Evolutionary conservation across 2,113 vertebrate genomes (phyloP).

Genomic region (Melozone crissalis): DNA sequence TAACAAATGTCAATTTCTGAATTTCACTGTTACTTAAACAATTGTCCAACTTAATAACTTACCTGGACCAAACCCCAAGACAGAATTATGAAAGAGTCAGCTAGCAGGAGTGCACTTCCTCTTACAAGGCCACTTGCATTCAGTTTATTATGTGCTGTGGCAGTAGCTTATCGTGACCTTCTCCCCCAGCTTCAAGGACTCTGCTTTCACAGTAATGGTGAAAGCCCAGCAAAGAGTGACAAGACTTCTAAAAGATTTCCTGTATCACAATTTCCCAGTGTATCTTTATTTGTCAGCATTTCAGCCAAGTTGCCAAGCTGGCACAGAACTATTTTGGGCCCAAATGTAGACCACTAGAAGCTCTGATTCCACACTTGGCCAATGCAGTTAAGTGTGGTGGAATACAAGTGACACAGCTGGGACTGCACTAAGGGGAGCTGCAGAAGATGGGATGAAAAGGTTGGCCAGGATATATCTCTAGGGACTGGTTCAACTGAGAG

Average conservation of each 20-base stretch:
- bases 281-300: not conserved
- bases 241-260: not conserved
- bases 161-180: not conserved
- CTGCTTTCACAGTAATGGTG: not conserved
- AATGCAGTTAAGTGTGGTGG: not conserved
- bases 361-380: not conserved
- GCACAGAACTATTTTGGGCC: not conserved
- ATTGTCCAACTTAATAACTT: not conserved
- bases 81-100: not conserved
- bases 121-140: not conserved
- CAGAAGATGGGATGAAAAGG: not conserved
- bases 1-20: not conserved
- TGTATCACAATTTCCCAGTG: not conserved
- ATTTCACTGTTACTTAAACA: not conserved
- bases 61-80: not conserved
- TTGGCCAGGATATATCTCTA: not conserved
- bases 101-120: not conserved
- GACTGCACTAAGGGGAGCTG: not conserved
- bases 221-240: not conserved
- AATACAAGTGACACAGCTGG: not conserved
- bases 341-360: not conserved
- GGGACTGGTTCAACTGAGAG: not conserved
- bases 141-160: not conserved
- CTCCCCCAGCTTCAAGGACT: not conserved
- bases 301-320: not conserved